These are phyloP conservation scores for Noctuana brunneofusca DNA, from an alignment of 2,888 invertebrate species.

Conservation along the genomic window DNA sequence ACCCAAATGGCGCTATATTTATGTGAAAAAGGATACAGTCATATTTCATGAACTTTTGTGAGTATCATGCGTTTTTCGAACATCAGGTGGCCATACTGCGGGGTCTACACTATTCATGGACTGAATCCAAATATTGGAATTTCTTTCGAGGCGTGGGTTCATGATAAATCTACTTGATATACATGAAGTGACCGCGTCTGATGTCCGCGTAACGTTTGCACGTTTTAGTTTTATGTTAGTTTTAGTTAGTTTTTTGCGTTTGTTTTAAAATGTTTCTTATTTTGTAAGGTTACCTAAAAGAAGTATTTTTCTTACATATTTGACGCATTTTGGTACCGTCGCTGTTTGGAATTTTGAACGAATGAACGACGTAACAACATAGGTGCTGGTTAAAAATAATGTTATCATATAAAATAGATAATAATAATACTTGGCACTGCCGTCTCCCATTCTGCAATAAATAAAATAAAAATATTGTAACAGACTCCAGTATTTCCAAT, in stretches of 20 bases:
- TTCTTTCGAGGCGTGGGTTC: background rate
- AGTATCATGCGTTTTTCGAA: conserved; percentile 23
- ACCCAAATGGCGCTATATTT: conserved; percentile 26
- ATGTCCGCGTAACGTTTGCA: background rate
- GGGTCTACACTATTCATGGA: conserved; percentile 28
- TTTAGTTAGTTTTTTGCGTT: background rate
- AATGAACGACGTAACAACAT: background rate
- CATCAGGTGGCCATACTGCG: conserved; percentile 26
- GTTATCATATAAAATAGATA: no score
- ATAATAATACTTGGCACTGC: no score
- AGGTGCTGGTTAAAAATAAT: no score
- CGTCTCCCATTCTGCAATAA: no score
- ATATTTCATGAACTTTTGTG: conserved; percentile 31
- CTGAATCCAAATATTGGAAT: conserved; percentile 19
- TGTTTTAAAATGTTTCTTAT: background rate
- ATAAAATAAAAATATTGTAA: no score
- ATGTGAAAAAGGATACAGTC: conserved; percentile 32
- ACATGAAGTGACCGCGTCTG: conserved; percentile 14
- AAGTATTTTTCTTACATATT: no score
- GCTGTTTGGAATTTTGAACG: no score
- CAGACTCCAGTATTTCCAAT: no score
- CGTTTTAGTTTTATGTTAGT: conserved; percentile 1
- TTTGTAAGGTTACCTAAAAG: no score
- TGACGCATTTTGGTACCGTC: no score
- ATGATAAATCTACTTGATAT: conserved; percentile 16